Evolutionary conservation across 1,140 invertebrate genomes (phyloP).

Genomic region (Neuroterus valhalla): DNA sequence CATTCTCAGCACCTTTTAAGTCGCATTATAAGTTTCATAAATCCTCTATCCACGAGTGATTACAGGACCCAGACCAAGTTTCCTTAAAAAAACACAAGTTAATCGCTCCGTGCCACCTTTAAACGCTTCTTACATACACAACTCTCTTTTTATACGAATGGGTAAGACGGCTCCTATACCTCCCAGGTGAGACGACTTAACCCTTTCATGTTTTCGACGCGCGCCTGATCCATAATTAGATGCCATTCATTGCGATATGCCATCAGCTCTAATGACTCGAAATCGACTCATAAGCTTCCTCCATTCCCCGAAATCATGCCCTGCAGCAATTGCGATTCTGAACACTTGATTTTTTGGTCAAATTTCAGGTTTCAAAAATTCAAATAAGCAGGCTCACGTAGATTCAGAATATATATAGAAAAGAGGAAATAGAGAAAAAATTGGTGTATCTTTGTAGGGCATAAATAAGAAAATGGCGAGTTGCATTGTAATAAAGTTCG

Average conservation of each 20-base stretch:
- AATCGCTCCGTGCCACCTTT: conserved; percentile 37
- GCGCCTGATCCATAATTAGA: conserved; percentile 26
- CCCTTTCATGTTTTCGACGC: conserved; percentile 10
- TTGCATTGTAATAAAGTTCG: neutral
- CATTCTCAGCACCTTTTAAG: too few relatives aligned
- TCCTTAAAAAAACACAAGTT: conserved; percentile 36
- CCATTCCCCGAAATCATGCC: neutral
- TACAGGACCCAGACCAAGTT: conserved; percentile 21
- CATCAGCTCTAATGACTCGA: neutral
- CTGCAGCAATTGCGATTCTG: neutral
- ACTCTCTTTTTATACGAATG: conserved; percentile 1
- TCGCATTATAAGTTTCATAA: too few relatives aligned
- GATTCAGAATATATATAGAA: too few relatives aligned
- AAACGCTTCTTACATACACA: neutral
- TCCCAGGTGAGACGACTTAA: neutral
- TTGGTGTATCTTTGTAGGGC: neutral
- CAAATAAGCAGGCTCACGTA: too few relatives aligned
- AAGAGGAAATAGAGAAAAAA: neutral
- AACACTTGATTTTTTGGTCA: neutral
- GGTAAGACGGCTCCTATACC: conserved; percentile 14
- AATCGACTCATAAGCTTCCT: neutral
- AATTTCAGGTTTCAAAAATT: neutral
- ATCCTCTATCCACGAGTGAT: too few relatives aligned
- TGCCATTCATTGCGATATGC: conserved; percentile 25
- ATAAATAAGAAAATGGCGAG: conserved; percentile 18